Conservation (phyloP, 2,888 invertebrate genomes). For the Horisme vitalbata region DNA sequence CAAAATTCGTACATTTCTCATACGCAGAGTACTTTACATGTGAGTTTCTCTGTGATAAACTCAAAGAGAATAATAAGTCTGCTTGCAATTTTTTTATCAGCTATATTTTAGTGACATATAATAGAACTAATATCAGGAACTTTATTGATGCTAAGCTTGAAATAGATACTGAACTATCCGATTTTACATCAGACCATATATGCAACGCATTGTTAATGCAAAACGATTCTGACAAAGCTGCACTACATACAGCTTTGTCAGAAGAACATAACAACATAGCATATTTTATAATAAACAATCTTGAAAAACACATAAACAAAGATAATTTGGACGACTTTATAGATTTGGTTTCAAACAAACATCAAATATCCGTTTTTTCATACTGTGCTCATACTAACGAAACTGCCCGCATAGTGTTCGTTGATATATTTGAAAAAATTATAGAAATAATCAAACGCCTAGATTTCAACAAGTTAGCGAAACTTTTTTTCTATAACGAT, state of each 20-base stretch:
- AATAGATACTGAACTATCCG: neutral
- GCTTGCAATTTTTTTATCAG: conserved; percentile 3
- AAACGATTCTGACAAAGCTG: conserved; percentile 2
- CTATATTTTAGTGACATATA: neutral
- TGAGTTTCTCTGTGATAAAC: conserved; percentile 27
- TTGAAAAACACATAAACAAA: neutral
- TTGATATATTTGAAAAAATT: too few relatives aligned
- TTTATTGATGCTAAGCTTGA: conserved; percentile 14
- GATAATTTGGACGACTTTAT: conserved; percentile 10
- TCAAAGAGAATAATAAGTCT: neutral
- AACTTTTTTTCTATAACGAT: too few relatives aligned
- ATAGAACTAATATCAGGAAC: neutral
- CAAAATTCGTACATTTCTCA: conserved; percentile 36
- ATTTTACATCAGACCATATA: neutral
- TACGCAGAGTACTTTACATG: conserved; percentile 35
- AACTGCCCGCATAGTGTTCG: too few relatives aligned
- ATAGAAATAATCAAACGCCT: too few relatives aligned
- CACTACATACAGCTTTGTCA: neutral
- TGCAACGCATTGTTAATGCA: conserved; percentile 1
- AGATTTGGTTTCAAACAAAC: conserved; percentile 1
- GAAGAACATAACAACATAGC: conserved; percentile 2
- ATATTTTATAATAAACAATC: conserved; percentile 10
- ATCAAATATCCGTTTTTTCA: neutral
- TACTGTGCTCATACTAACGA: neutral
- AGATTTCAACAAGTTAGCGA: too few relatives aligned